A percentile compares a stretch with the other conserved stretches of the same genome.
Conservation (phyloP, 2,797 vertebrate genomes). For the Premnoplex brunnescens region DNA sequence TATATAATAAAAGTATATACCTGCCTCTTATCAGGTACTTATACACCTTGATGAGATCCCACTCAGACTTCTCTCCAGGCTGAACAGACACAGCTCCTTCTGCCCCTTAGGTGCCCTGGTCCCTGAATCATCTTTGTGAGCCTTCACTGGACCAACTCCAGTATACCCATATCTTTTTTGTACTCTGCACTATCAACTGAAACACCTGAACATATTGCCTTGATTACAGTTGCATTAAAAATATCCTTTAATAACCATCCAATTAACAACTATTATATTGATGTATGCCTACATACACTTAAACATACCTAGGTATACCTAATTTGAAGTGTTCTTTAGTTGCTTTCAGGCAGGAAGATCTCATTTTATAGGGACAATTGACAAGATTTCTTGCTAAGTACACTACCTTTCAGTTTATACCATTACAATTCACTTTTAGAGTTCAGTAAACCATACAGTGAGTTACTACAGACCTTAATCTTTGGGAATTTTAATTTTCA, state of each 20-base stretch:
- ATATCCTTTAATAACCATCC: background rate
- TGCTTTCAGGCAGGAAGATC: background rate
- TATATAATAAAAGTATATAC: fast-evolving
- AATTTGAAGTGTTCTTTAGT: background rate
- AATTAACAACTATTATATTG: background rate
- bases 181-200: background rate
- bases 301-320: background rate
- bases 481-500: background rate
- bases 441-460: background rate
- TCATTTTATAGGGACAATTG: background rate
- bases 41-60: background rate
- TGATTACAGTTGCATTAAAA: background rate
- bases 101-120: background rate
- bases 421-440: background rate
- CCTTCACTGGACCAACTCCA: background rate
- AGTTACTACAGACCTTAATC: background rate
- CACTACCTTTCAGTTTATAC: background rate
- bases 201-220: background rate
- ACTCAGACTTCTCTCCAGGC: background rate
- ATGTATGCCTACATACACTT: background rate
- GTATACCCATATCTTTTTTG: background rate
- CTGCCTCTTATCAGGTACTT: background rate
- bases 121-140: background rate
- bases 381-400: background rate
- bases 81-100: background rate